Evolutionary conservation across 2,113 vertebrate species (phyloP).

Genomic region (Neolamprologus ventralis): DNA sequence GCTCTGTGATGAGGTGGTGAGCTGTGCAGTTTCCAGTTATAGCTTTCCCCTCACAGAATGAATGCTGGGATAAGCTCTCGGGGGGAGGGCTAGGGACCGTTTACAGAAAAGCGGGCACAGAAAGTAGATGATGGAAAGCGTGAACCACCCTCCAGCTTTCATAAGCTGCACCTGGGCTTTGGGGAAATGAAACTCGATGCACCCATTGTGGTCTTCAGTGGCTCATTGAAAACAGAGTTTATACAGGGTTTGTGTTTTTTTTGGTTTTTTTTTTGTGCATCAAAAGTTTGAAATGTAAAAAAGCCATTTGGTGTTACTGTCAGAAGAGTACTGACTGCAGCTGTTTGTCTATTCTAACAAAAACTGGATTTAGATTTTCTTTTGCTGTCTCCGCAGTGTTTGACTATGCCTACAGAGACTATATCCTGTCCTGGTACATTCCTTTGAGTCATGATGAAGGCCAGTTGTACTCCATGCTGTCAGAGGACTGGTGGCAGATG

Average conservation of each 20-base stretch:
- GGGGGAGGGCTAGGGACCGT: neutral
- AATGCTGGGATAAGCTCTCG: neutral
- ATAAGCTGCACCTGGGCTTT: neutral
- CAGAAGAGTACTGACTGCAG: neutral
- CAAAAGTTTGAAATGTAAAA: neutral
- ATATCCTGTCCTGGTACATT: conserved; percentile 91
- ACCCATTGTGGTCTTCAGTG: neutral
- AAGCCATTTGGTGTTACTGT: neutral
- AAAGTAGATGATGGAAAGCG: neutral
- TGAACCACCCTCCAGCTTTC: neutral
- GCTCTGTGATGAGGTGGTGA: neutral
- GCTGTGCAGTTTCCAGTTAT: neutral
- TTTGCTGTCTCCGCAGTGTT: conserved; percentile 77
- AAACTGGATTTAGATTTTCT: neutral
- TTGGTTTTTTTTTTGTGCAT: neutral
- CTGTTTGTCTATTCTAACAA: neutral
- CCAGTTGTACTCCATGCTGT: conserved; percentile 88
- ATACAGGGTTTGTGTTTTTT: neutral
- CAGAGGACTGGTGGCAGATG: conserved; percentile 95
- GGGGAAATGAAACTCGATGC: neutral
- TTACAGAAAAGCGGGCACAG: neutral
- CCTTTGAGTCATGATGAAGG: conserved; percentile 87
- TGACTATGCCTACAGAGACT: conserved; percentile 94
- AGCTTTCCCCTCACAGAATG: neutral
- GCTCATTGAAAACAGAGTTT: neutral